Percentiles rank a stretch among this genome's conserved stretches.
These are phyloP conservation scores for Apolygus lucorum DNA, from an alignment of 1,140 invertebrate species.

Conservation along the genomic window DNA sequence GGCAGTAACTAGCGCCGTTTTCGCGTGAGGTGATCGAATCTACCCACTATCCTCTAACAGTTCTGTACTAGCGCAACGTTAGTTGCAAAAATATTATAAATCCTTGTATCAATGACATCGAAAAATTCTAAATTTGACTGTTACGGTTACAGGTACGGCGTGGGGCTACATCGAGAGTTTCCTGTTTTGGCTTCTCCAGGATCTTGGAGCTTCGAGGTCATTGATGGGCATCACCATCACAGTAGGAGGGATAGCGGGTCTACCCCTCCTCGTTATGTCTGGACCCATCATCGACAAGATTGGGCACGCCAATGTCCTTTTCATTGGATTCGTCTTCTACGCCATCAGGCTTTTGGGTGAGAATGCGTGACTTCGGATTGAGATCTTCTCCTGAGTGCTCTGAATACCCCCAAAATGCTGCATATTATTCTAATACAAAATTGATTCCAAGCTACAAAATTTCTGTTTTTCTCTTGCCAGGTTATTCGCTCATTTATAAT, in stretches of 20 bases:
- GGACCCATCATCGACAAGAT: conserved; percentile 67
- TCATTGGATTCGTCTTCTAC: conserved; percentile 68
- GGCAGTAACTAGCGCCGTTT: no score
- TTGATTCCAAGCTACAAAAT: neutral
- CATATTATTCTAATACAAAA: neutral
- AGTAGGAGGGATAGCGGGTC: conserved; percentile 64
- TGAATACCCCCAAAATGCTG: no score
- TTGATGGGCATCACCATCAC: conserved; percentile 78
- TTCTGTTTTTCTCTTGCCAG: conserved; percentile 39
- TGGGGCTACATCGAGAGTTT: conserved; percentile 82
- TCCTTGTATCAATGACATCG: no score
- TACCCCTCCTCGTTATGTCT: conserved; percentile 66
- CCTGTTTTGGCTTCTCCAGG: conserved; percentile 75
- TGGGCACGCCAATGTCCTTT: conserved; percentile 73
- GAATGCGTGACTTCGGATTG: neutral
- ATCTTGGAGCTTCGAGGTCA: conserved; percentile 64
- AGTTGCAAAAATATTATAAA: no score
- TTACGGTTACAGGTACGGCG: conserved; percentile 56
- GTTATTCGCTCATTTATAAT: conserved; percentile 71
- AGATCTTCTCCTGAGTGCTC: no score
- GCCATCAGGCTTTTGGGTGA: conserved; percentile 61
- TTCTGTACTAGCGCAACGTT: no score
- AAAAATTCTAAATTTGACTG: no score
- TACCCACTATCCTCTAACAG: no score
- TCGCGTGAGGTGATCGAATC: no score